Conservation (phyloP, 1,140 invertebrate genomes). For the Vollenhovia emeryi region DNA sequence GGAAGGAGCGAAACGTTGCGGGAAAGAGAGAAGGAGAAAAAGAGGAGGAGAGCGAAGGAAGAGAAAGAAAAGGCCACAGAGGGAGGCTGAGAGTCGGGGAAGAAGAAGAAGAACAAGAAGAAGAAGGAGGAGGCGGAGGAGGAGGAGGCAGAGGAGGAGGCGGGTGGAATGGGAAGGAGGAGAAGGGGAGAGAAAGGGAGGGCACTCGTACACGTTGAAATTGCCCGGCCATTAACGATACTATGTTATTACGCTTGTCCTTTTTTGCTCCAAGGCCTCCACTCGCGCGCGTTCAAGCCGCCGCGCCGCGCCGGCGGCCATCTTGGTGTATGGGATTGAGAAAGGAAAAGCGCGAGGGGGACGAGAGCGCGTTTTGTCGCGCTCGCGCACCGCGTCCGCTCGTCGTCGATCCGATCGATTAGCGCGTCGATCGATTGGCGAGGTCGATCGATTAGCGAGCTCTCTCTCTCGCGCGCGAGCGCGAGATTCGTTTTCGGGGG, state of each 20-base stretch:
- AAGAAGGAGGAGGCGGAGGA: conserved; percentile 4
- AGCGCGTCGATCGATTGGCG: conserved; percentile 37
- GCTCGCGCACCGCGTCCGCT: conserved; percentile 27
- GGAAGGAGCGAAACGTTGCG: conserved; percentile 1
- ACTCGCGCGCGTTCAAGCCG: conserved; percentile 70
- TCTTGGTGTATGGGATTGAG: conserved; percentile 83
- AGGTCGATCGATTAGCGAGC: not conserved
- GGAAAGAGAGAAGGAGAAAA: too few species aligned
- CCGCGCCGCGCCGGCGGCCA: conserved; percentile 79
- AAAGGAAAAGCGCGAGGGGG: conserved; percentile 63
- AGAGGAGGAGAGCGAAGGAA: not conserved
- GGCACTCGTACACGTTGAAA: conserved; percentile 83
- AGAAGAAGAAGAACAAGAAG: not conserved
- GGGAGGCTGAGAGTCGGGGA: conserved; percentile 26
- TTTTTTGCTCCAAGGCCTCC: conserved; percentile 82
- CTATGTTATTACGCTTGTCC: conserved; percentile 85
- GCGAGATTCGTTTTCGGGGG: not conserved
- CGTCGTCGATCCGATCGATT: conserved; percentile 52
- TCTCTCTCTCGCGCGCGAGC: not conserved
- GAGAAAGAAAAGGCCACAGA: conserved; percentile 17
- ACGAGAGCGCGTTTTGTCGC: conserved; percentile 8
- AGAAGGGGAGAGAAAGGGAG: conserved; percentile 54
- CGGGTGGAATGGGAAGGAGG: conserved; percentile 35
- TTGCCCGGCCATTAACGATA: conserved; percentile 85
- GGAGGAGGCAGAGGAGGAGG: conserved; percentile 21